Conservation (phyloP, 2,888 invertebrate genomes). For the Torymus aiolomorphi region DNA sequence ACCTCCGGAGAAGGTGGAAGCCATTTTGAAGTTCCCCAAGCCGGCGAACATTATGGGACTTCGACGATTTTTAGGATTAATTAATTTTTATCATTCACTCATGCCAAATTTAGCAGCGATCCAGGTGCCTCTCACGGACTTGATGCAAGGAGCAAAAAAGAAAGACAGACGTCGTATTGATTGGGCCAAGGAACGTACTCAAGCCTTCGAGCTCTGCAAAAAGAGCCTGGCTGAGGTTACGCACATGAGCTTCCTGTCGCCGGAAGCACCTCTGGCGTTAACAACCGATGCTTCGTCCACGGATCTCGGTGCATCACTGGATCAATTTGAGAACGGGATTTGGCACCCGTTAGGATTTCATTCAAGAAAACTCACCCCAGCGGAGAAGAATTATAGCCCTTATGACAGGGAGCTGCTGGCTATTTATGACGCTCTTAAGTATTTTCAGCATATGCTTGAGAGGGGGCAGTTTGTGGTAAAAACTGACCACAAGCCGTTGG, state of each 20-base stretch:
- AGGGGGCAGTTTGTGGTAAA: background rate
- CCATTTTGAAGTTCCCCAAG: background rate
- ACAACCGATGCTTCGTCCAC: conserved; percentile 52
- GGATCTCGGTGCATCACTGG: conserved; percentile 55
- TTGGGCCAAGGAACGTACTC: background rate
- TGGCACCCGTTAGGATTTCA: conserved; percentile 55
- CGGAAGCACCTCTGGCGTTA: conserved; percentile 10
- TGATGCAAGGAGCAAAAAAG: background rate
- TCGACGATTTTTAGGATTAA: background rate
- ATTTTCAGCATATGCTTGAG: conserved; percentile 17
- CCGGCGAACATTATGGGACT: background rate
- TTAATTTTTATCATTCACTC: background rate
- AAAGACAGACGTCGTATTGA: background rate
- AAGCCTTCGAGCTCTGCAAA: conserved; percentile 34
- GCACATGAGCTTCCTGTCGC: background rate
- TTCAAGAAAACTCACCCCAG: conserved; percentile 23
- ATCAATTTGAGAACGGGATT: conserved; percentile 37
- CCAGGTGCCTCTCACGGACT: background rate
- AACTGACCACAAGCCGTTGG: background rate
- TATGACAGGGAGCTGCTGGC: conserved; percentile 19
- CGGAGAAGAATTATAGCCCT: conserved; percentile 8
- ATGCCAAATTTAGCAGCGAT: background rate
- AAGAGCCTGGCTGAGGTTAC: background rate
- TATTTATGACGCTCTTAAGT: conserved; percentile 9
- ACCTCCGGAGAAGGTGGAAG: background rate